Conservation (phyloP, 2,888 invertebrate species). For the Gibbula magus region DNA sequence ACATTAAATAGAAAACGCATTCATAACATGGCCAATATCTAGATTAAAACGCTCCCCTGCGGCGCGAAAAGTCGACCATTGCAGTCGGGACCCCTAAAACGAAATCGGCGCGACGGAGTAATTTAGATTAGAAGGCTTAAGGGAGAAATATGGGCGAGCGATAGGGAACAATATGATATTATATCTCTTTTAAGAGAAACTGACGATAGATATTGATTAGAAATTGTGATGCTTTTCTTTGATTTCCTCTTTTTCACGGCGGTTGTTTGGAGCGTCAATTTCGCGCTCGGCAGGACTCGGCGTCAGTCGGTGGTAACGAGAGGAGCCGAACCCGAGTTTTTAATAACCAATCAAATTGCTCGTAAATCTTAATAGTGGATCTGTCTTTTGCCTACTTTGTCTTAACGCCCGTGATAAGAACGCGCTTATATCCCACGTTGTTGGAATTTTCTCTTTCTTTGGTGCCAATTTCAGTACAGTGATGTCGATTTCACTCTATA, state of each 20-base stretch:
- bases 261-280: constrained; percentile 25
- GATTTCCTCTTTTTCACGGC: constrained; percentile 14
- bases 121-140: not conserved
- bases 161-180: constrained; percentile 20
- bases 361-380: not conserved
- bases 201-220: constrained; percentile 21
- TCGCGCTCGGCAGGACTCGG: constrained; percentile 23
- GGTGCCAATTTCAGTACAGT: too few species aligned
- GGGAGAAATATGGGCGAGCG: constrained; percentile 9
- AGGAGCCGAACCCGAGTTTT: constrained; percentile 10
- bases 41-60: not conserved
- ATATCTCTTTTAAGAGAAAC: constrained; percentile 22
- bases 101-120: constrained; percentile 19
- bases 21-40: not conserved
- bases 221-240: constrained; percentile 18
- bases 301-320: constrained; percentile 27
- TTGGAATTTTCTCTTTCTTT: too few species aligned
- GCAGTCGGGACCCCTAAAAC: constrained; percentile 7
- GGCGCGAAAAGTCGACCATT: not conserved
- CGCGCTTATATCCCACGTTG: not conserved
- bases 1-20: constrained; percentile 21
- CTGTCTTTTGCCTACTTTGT: constrained; percentile 6
- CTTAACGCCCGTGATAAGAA: constrained; percentile 20
- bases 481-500: too few species aligned
- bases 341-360: constrained; percentile 24